A percentile compares a stretch with the other conserved stretches of the same genome.
These are phyloP conservation scores for Spinibarbus caldwelli DNA, from an alignment of 2,797 vertebrate genomes.

Conservation along the genomic window DNA sequence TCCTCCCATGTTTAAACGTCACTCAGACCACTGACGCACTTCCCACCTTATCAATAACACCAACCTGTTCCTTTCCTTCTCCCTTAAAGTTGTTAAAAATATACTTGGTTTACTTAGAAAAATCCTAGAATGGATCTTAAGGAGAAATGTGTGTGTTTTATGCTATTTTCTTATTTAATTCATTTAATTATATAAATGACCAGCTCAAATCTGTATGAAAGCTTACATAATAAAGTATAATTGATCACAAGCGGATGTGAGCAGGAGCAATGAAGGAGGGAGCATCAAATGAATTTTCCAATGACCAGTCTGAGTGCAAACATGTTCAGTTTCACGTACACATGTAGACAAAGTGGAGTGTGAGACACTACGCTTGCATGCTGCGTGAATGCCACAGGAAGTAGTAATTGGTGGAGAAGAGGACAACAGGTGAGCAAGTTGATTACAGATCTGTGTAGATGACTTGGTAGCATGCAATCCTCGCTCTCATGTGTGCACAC, in stretches of 20 bases:
- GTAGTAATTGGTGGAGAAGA: conserved; percentile 53
- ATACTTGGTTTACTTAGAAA: not conserved
- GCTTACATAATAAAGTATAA: not conserved
- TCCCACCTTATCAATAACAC: conserved; percentile 59
- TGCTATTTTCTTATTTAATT: not conserved
- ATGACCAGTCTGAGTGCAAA: not conserved
- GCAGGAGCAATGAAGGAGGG: not conserved
- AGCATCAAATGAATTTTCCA: not conserved
- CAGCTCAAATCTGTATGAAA: not conserved
- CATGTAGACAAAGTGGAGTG: conserved; percentile 9
- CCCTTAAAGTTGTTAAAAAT: not conserved
- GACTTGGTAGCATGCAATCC: conserved; percentile 72
- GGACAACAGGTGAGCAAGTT: conserved; percentile 69
- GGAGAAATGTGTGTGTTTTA: conserved; percentile 27
- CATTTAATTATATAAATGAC: not conserved
- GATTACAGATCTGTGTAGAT: conserved; percentile 73
- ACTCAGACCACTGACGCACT: conserved; percentile 52
- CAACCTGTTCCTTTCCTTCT: conserved; percentile 31
- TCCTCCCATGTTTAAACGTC: conserved; percentile 62
- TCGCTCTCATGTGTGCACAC: conserved; percentile 13
- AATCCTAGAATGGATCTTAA: conserved; percentile 31
- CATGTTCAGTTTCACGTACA: conserved; percentile 11
- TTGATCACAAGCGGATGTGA: not conserved
- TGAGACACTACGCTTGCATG: conserved; percentile 1
- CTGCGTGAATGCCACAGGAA: conserved; percentile 67